Conservation (phyloP, 2,888 invertebrate genomes). For the Metellina segmentata region DNA sequence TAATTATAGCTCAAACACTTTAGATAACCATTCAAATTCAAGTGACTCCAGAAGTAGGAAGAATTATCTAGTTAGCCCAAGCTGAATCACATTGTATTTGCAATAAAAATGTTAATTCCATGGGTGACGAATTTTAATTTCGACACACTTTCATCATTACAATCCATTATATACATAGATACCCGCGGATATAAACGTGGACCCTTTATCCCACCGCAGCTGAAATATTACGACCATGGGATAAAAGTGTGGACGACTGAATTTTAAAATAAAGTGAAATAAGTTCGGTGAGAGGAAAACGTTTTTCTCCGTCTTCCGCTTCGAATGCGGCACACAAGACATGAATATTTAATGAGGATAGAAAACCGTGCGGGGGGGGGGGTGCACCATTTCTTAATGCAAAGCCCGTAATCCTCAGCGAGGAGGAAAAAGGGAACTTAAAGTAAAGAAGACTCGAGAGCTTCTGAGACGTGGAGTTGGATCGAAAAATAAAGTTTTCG, state of each 20-base stretch:
- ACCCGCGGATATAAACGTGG: background rate
- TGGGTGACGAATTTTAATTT: too few species aligned
- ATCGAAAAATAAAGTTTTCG: constrained; percentile 46
- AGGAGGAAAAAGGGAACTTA: constrained; percentile 8
- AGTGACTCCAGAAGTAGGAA: too few species aligned
- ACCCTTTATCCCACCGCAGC: background rate
- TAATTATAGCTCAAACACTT: too few species aligned
- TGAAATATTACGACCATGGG: background rate
- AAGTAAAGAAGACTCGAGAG: constrained; percentile 34
- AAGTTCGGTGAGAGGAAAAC: constrained; percentile 39
- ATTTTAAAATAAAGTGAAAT: constrained; percentile 65
- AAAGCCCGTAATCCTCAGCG: constrained; percentile 48
- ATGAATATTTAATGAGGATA: constrained; percentile 70
- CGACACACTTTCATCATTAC: too few species aligned
- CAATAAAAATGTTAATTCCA: too few species aligned
- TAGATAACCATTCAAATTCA: too few species aligned
- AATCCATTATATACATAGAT: too few species aligned
- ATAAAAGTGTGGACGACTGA: constrained; percentile 1
- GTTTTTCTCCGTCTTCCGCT: background rate
- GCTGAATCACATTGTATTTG: too few species aligned
- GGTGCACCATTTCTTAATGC: constrained; percentile 53
- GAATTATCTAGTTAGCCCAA: too few species aligned
- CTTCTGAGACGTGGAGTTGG: constrained; percentile 36
- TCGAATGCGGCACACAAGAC: constrained; percentile 28
- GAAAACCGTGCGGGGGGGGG: constrained; percentile 26